A percentile compares a stretch with the other conserved stretches of the same genome.
These are phyloP conservation scores for Zenarchopterus dispar DNA, from an alignment of 2,797 vertebrate genomes.

Conservation along the genomic window DNA sequence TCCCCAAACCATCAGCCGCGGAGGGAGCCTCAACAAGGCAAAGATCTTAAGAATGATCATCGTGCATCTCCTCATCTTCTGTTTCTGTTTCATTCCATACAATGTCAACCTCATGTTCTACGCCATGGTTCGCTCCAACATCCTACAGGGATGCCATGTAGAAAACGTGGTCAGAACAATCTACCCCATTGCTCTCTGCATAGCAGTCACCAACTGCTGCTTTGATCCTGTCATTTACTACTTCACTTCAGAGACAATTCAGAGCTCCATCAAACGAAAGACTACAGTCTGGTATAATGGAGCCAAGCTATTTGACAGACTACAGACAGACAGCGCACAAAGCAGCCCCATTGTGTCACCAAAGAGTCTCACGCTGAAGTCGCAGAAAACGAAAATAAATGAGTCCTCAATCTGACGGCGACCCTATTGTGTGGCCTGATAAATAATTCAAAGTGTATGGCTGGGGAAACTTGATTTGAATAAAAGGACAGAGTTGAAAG, in stretches of 20 bases:
- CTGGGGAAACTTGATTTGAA: conserved; percentile 17
- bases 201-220: conserved; percentile 95
- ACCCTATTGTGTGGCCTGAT: neutral
- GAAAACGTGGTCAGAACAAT: conserved; percentile 88
- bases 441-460: conserved; percentile 7
- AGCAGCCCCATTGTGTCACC: conserved; percentile 64
- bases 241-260: conserved; percentile 95
- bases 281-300: conserved; percentile 73
- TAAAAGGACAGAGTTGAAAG: neutral
- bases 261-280: conserved; percentile 93
- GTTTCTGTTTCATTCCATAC: conserved; percentile 95
- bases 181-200: conserved; percentile 93
- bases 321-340: conserved; percentile 73
- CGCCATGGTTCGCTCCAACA: conserved; percentile 90
- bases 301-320: conserved; percentile 74
- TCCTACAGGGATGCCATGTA: conserved; percentile 84
- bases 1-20: conserved; percentile 84
- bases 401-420: conserved; percentile 85
- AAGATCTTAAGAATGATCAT: conserved; percentile 95
- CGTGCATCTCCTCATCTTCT: conserved; percentile 93
- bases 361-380: conserved; percentile 67
- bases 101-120: conserved; percentile 95
- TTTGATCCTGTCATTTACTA: conserved; percentile 98
- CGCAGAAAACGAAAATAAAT: conserved; percentile 76
- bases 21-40: conserved; percentile 87